Conservation (phyloP, 1,140 invertebrate species). For the Muscidifurax raptorellus region DNA sequence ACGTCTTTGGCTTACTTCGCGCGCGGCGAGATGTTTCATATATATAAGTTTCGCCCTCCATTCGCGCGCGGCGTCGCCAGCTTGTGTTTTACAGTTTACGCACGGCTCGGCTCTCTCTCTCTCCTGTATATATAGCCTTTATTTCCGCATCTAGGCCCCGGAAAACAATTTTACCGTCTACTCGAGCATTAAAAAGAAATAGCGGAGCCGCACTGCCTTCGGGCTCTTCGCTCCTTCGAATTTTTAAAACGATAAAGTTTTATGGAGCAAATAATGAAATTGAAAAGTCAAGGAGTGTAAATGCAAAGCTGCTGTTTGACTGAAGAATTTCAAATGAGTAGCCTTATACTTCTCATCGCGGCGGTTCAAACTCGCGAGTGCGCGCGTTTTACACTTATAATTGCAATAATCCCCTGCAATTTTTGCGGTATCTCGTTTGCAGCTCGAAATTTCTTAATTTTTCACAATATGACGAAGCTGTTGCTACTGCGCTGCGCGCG, state of each 20-base stretch:
- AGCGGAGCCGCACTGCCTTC: neutral
- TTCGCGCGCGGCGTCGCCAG: neutral
- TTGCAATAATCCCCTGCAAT: neutral
- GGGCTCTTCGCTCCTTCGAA: neutral
- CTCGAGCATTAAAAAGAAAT: constrained; percentile 29
- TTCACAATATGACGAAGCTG: neutral
- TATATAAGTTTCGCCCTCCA: neutral
- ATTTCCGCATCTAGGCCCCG: constrained; percentile 15
- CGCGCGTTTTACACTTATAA: neutral
- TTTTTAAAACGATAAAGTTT: constrained; percentile 30
- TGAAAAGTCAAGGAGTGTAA: neutral
- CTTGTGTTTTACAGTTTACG: constrained; percentile 19
- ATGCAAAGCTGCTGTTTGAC: neutral
- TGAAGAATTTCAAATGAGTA: constrained; percentile 18
- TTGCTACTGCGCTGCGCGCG: no score
- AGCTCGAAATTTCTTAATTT: neutral
- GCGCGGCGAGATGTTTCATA: no score
- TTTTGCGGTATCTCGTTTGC: neutral
- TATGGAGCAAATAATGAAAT: constrained; percentile 25
- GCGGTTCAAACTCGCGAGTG: neutral
- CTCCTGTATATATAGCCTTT: neutral
- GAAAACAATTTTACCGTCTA: constrained; percentile 35
- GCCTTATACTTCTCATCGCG: no score
- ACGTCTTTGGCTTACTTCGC: constrained; percentile 26
- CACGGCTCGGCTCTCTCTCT: neutral